phyloP scores from a whole-genome alignment of 2,888 invertebrate genomes.

The Pseudococcus jackbeardsleyi region DNA sequence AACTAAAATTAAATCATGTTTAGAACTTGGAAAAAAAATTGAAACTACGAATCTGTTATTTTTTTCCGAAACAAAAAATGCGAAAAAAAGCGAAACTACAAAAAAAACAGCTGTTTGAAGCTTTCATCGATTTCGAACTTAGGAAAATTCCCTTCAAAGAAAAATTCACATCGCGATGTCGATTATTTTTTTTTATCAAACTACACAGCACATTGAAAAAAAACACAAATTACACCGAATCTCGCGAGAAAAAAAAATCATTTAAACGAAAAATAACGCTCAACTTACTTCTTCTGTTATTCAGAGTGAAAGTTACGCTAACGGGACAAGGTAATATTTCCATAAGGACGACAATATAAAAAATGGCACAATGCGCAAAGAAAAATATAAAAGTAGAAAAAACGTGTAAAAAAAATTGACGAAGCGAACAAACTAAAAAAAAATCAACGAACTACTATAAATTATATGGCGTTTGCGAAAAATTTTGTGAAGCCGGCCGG shows the following conservation, averaged over 20 bases:
- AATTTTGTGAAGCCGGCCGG: slow-evolving; percentile 60
- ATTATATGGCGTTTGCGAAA: slow-evolving; percentile 35
- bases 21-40: neutral
- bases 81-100: neutral
- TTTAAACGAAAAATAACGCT: neutral
- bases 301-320: slow-evolving; percentile 79
- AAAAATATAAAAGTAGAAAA: slow-evolving; percentile 52
- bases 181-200: neutral
- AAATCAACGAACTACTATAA: slow-evolving; percentile 37
- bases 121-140: neutral
- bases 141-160: too few species aligned
- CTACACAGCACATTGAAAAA: neutral
- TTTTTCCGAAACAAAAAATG: neutral
- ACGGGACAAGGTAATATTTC: slow-evolving; percentile 85
- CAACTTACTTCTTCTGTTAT: slow-evolving; percentile 63
- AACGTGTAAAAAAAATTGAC: neutral
- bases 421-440: slow-evolving; percentile 24
- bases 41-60: neutral
- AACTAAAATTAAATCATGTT: slow-evolving; percentile 10
- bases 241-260: neutral
- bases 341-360: slow-evolving; percentile 71
- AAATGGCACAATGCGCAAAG: slow-evolving; percentile 59
- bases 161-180: neutral
- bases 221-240: neutral
- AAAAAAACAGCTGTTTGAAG: neutral